Percentiles rank a stretch among this genome's conserved stretches.
Evolutionary conservation across 2,113 vertebrate species (phyloP).

Genomic region (Trematocara unimaculatum): DNA sequence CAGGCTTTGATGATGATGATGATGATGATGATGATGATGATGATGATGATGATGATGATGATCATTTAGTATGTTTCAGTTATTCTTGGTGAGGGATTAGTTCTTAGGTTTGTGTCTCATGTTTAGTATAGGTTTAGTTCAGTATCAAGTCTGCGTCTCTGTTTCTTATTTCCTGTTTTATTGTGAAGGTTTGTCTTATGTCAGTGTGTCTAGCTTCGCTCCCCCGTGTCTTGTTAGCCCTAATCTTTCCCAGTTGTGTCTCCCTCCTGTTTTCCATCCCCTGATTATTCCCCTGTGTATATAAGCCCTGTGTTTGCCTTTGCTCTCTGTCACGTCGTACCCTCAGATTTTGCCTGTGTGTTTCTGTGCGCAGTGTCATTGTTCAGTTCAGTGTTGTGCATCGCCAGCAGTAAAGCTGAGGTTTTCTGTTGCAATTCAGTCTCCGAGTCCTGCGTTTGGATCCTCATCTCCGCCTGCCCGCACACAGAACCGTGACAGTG

Average conservation of each 20-base stretch:
- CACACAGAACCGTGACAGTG: background rate
- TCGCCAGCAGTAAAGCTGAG: background rate
- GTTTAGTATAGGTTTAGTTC: background rate
- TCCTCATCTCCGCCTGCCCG: background rate
- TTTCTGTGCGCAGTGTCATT: background rate
- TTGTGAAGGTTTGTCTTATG: background rate
- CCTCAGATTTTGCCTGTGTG: background rate
- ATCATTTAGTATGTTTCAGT: background rate
- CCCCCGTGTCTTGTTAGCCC: background rate
- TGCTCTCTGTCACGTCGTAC: rapidly evolving
- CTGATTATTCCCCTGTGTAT: background rate
- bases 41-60: background rate
- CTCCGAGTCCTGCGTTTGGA: background rate
- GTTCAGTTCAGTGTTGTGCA: background rate
- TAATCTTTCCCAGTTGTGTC: background rate
- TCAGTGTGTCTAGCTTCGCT: background rate
- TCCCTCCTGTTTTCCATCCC: background rate
- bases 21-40: background rate
- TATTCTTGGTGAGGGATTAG: background rate
- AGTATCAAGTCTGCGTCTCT: background rate
- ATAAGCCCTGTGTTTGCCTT: background rate
- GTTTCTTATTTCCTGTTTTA: background rate
- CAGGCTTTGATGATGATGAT: background rate
- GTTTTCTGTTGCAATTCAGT: background rate
- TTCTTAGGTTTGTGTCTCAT: background rate